phyloP scores from a whole-genome alignment of 2,888 invertebrate species.

The Amphipoea lucens region DNA sequence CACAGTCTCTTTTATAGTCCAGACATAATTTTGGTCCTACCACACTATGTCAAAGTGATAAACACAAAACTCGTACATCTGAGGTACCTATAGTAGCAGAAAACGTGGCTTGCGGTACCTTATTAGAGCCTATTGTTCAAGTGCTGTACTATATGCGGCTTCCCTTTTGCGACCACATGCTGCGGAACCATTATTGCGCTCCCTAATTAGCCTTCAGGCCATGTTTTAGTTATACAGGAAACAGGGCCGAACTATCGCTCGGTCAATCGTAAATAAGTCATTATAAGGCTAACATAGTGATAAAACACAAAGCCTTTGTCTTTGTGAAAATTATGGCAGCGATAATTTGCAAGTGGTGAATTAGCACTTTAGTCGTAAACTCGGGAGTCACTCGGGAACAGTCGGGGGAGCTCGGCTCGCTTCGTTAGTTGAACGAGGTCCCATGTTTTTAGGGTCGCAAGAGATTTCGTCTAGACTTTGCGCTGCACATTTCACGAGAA shows the following conservation, averaged over 20 bases:
- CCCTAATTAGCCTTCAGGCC: conserved; percentile 80
- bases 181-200: conserved; percentile 75
- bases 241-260: conserved; percentile 66
- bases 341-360: conserved; percentile 66
- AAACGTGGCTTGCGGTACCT: conserved; percentile 68
- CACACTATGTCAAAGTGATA: not conserved
- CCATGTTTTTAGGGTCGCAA: conserved; percentile 37
- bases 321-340: conserved; percentile 64
- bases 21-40: not conserved
- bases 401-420: conserved; percentile 34
- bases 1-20: not conserved
- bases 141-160: conserved; percentile 76
- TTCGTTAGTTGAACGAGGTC: conserved; percentile 32
- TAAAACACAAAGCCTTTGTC: conserved; percentile 67
- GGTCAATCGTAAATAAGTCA: conserved; percentile 65
- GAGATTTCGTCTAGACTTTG: conserved; percentile 50
- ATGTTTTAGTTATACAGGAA: conserved; percentile 65
- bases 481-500: conserved; percentile 42
- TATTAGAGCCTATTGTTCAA: conserved; percentile 80
- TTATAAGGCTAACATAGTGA: conserved; percentile 57
- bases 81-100: conserved; percentile 21
- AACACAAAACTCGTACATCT: conserved; percentile 29
- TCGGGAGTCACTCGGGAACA: conserved; percentile 22
- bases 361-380: conserved; percentile 51
- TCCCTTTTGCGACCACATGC: conserved; percentile 78